Base-by-base conservation (phyloP, 2,113 vertebrate species). In the Micronycteris hirsuta region DNA sequence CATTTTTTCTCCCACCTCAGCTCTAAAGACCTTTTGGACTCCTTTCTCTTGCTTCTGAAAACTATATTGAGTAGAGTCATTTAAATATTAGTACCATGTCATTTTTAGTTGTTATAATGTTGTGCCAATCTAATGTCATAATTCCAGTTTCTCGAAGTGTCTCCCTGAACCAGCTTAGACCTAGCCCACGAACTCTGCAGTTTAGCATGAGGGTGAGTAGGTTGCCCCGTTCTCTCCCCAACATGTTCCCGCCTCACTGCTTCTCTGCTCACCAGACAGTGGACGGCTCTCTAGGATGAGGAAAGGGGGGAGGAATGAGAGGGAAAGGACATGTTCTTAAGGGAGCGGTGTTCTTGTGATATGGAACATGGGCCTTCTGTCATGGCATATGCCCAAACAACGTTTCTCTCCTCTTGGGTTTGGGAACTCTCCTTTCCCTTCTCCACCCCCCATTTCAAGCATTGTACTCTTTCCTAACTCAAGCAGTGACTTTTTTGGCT, bases 361-460 rank as follows among this genome's bases (percentile, higher is more conserved):
- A 20, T 24, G 49, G 81, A 73, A 89, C 47, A 31, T 86, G 63
- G 63, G 86, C 1, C 19, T 94, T 90, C 61, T 91, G 91, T 91
- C 89, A n/a, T n/a, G 86, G 86, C 86, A 58, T 82, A 61, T 28
- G 36, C 26, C 74, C 95, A 89, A 26, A 28, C 5, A 26, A 19
- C 10, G 3, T 43, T 78, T 82, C 24, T 65, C 36, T 86, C 36
- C 15, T 54, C 4, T 49, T 33, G n/a, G 41, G 5, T 20, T 28
- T 52, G 68, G 56, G 43, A 28, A 58, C 15, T 63, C 5, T 12
- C 5, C 38, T 78, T 54, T 52, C 52, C 28, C 2, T 3, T 65
- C 28, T 38, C 28, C 9, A 19, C 49, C 12, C 19, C 47, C n/a
- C 65, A 86, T n/a, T 70, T 58, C 47, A 33, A 49, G 24, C 52